Evolutionary conservation across 2,888 invertebrate species (phyloP).

Genomic region (Pyrochroa serraticornis): DNA sequence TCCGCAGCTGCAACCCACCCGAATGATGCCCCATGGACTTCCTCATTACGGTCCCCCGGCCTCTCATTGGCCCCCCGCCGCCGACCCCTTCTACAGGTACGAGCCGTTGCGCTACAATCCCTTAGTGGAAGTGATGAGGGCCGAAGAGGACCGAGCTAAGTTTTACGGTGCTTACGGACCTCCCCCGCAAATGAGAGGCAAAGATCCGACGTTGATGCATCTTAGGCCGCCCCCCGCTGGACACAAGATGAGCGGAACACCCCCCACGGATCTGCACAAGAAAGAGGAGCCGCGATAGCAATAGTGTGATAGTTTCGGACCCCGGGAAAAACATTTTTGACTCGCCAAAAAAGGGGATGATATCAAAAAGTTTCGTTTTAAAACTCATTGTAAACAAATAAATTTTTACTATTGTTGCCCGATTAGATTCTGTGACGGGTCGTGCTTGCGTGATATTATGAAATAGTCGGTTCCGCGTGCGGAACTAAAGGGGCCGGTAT

Average conservation of each 20-base stretch:
- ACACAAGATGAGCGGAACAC: conserved; percentile 62
- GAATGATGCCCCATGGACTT: conserved; percentile 59
- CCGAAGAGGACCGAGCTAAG: conserved; percentile 82
- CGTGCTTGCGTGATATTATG: conserved; percentile 1
- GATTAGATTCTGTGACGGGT: background rate
- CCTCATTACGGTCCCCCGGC: conserved; percentile 61
- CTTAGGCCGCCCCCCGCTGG: conserved; percentile 59
- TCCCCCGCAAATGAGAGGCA: conserved; percentile 56
- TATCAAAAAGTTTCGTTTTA: conserved; percentile 1
- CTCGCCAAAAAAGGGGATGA: conserved; percentile 5
- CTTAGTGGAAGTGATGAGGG: conserved; percentile 77
- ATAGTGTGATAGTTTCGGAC: conserved; percentile 23
- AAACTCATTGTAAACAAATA: background rate
- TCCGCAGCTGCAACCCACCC: conserved; percentile 61
- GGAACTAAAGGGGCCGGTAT: background rate
- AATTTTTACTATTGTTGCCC: background rate
- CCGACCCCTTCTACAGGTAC: conserved; percentile 66
- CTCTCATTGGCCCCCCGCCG: conserved; percentile 55
- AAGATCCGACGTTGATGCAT: conserved; percentile 63
- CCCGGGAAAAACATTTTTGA: conserved; percentile 3
- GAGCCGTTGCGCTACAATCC: conserved; percentile 81
- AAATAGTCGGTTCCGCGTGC: background rate
- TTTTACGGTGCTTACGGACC: conserved; percentile 71
- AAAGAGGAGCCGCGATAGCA: conserved; percentile 68
- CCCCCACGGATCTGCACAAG: conserved; percentile 65